Percentiles rank a stretch among this genome's conserved stretches.
Evolutionary conservation across 2,113 vertebrate species (phyloP).

Genomic region (Taxidea taxus): DNA sequence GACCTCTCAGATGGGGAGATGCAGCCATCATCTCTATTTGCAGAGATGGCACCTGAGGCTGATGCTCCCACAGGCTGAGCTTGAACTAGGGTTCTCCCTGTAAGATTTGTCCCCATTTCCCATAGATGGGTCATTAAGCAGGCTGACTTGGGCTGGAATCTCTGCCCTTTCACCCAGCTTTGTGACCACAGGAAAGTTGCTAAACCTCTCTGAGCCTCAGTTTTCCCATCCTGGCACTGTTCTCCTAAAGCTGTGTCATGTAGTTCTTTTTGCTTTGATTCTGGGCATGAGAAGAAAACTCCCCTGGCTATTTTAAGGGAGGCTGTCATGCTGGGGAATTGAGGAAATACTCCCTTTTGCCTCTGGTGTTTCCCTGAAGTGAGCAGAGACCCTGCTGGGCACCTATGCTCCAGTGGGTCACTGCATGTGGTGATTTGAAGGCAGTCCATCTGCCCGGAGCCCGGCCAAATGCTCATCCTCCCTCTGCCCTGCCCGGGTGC

Average conservation of each 20-base stretch:
- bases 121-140: not conserved
- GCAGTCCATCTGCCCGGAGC: not conserved
- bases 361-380: fast-evolving
- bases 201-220: not conserved
- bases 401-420: not conserved
- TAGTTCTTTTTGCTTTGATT: not conserved
- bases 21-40: not conserved
- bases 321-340: fast-evolving
- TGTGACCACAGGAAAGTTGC: not conserved
- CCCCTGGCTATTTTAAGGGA: no score
- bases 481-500: fast-evolving
- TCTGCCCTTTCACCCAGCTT: not conserved
- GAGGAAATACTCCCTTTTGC: not conserved
- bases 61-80: not conserved
- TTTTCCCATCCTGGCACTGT: not conserved
- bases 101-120: fast-evolving
- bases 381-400: not conserved
- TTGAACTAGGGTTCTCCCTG: not conserved
- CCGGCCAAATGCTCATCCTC: not conserved
- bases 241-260: not conserved
- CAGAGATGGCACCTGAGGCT: not conserved
- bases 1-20: not conserved
- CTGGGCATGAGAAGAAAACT: not conserved
- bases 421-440: not conserved
- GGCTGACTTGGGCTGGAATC: not conserved